Percentiles rank a stretch among this genome's conserved stretches.
Conservation (phyloP, 2,113 vertebrate species). For the Tetrao urogallus region DNA sequence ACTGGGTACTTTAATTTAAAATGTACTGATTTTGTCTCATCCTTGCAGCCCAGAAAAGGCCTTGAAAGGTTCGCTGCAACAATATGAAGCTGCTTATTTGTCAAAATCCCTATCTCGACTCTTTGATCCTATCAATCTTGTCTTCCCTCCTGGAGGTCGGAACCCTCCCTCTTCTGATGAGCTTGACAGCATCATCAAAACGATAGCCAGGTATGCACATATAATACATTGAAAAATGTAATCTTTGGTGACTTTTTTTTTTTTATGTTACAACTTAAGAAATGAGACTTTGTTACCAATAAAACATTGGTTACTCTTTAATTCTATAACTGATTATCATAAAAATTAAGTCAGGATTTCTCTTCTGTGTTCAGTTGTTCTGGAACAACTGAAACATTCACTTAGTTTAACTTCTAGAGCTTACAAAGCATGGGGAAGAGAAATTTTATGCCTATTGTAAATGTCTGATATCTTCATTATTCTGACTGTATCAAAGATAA, state of each 20-base stretch:
- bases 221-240: neutral
- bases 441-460: neutral
- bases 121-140: conserved; percentile 98
- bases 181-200: conserved; percentile 95
- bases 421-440: conserved; percentile 39
- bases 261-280: neutral
- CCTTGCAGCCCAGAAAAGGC: conserved; percentile 89
- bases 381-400: neutral
- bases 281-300: neutral
- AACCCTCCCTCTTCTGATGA: conserved; percentile 93
- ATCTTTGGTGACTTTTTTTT: neutral
- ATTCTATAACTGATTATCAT: conserved; percentile 3
- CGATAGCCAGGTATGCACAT: conserved; percentile 84
- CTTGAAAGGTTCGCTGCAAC: conserved; percentile 91
- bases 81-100: conserved; percentile 93
- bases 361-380: neutral
- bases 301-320: conserved; percentile 11
- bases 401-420: neutral
- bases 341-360: conserved; percentile 23
- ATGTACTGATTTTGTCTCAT: conserved; percentile 11
- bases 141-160: conserved; percentile 92
- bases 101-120: conserved; percentile 97
- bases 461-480: conserved; percentile 8
- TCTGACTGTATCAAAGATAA: conserved; percentile 10
- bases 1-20: conserved; percentile 14